Base-by-base conservation (phyloP, 1,140 invertebrate genomes). In the Mesaphorura yosii region DNA sequence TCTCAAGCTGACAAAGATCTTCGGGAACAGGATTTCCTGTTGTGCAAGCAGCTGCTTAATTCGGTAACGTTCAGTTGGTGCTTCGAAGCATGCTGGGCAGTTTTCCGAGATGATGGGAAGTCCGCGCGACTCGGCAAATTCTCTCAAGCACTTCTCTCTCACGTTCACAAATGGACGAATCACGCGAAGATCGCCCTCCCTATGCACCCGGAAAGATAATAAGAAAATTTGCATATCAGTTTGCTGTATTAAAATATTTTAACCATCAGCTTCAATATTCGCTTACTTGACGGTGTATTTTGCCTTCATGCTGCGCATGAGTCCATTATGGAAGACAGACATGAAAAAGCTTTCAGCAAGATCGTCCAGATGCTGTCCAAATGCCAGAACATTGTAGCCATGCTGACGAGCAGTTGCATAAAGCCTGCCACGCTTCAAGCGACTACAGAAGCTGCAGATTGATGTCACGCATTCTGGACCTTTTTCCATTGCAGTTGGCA, bases 121-220 rank as follows among this genome's bases (percentile, higher is more conserved):
- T 49, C 79, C 78, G 58, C 78, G 77, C 55, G 72, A 72, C 53
- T 78, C 80, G 3, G 78, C 76, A 72, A 87, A 88, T 39, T 78
- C 73, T 29, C 78, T 72, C 6, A 87, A 64, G 14, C 78, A 71
- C 61, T 82, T 84, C 63, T 88, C 85, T 29, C 88, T 73, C 2
- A 91, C 85, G 69, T 87, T 89, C 2, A 88, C 81, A 64, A 92
- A 85, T 1, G 89, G 89, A 46, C 89, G 74, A 46, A 92, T 84
- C 6, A 94, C 81, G 58, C 87, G 73, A 26, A 93, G 67, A 64
- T 87, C 82, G 53, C 81, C 78, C 51, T 88, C 83, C 59, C 82
- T 85, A 67, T 22, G 71, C 70, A 63, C 37, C 14, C 38, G 22
- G 12, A 49, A 51, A 51, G 17, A 20, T 15, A 51, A 42, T 42